Evolutionary conservation across 2,113 vertebrate genomes (phyloP).

Genomic region (Gracilinanus agilis): DNA sequence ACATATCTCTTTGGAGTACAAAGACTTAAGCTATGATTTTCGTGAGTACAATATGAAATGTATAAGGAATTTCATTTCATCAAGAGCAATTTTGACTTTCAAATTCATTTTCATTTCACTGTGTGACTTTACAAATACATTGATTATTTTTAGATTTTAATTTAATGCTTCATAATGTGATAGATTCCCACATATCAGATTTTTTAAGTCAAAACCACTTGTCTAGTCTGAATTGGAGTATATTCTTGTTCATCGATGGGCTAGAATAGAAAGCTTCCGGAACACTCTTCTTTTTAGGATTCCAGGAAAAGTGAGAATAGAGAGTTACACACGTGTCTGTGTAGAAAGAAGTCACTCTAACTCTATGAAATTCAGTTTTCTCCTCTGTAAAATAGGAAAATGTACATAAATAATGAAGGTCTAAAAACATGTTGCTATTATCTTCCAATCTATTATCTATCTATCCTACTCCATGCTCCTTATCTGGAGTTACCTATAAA

Average conservation of each 20-base stretch:
- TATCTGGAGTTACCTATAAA: not conserved
- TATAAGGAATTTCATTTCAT: not conserved
- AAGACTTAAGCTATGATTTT: constrained; percentile 62
- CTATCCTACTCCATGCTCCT: not conserved
- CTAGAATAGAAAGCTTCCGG: not conserved
- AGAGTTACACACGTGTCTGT: not conserved
- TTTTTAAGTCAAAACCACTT: not conserved
- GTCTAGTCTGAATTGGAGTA: not conserved
- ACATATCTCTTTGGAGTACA: constrained; percentile 34
- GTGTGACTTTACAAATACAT: not conserved
- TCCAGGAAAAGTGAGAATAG: not conserved
- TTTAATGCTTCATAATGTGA: not conserved
- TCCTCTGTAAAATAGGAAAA: too few species aligned
- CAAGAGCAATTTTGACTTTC: constrained; percentile 33
- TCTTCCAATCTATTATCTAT: not conserved
- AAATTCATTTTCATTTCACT: not conserved
- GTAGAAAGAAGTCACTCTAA: not conserved
- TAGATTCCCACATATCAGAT: accelerated
- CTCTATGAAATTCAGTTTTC: not conserved
- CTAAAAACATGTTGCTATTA: not conserved
- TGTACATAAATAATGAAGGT: too few species aligned
- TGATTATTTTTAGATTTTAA: not conserved
- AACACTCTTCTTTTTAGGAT: not conserved
- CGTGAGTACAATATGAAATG: constrained; percentile 57
- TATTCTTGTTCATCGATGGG: not conserved